Evolutionary conservation across 2,797 vertebrate species (phyloP).

Genomic region (Perodicticus potto): DNA sequence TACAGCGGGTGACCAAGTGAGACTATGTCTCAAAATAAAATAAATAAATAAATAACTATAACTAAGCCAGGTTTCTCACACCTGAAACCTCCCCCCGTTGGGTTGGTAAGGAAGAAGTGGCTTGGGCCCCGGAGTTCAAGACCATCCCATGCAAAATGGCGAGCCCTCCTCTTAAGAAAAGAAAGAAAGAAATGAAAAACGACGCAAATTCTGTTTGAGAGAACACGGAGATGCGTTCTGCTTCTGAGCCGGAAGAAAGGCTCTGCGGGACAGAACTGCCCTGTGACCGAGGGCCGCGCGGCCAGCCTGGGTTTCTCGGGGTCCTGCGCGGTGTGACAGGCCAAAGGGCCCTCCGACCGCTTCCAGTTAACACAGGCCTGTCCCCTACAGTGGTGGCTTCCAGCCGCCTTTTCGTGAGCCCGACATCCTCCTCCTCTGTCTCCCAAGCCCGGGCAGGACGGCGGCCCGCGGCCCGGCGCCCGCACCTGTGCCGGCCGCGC

Average conservation of each 20-base stretch:
- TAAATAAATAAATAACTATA: neutral
- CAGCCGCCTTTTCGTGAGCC: neutral
- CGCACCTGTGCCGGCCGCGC: constrained; percentile 62
- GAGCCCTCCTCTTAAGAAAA: neutral
- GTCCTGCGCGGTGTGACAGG: accelerated
- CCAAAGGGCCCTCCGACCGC: neutral
- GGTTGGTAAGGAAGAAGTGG: neutral
- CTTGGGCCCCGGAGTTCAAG: neutral
- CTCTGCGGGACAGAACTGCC: neutral
- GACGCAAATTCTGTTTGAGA: neutral
- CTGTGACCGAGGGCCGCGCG: accelerated
- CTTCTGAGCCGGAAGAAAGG: neutral
- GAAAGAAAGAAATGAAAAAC: neutral
- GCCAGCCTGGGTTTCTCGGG: neutral
- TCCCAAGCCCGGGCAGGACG: neutral
- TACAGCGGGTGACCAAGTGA: too few species aligned
- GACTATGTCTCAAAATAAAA: too few species aligned
- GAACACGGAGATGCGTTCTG: neutral
- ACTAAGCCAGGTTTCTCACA: neutral
- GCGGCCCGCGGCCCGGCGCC: too few species aligned
- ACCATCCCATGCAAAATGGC: neutral
- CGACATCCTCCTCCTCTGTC: neutral
- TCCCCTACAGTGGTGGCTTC: too few species aligned
- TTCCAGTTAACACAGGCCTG: neutral
- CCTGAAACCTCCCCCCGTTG: neutral